Conservation (phyloP, 1,140 invertebrate genomes). For the Gryllus bimaculatus region DNA sequence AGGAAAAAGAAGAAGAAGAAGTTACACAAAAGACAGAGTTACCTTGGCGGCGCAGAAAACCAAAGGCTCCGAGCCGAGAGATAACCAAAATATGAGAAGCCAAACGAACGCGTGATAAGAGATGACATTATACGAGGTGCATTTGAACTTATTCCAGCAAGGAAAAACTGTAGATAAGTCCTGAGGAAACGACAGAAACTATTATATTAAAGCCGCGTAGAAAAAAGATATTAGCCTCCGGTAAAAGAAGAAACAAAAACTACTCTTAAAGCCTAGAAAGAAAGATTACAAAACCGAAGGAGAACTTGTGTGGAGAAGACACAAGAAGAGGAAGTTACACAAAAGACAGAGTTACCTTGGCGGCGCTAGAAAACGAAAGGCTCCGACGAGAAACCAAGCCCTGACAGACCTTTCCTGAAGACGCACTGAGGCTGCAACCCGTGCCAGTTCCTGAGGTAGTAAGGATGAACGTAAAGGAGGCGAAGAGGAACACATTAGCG, state of each 20-base stretch:
- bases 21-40: constrained; percentile 1
- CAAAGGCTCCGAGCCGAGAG: constrained; percentile 8
- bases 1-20: constrained; percentile 7
- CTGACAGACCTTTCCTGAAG: too few species aligned
- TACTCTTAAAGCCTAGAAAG: constrained; percentile 17
- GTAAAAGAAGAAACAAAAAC: too few species aligned
- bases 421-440: background rate
- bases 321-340: background rate
- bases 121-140: too few species aligned
- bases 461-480: constrained; percentile 23
- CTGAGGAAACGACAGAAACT: constrained; percentile 24
- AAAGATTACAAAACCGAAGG: constrained; percentile 14
- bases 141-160: constrained; percentile 11
- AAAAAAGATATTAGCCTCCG: rapidly evolving
- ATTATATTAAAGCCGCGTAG: constrained; percentile 28
- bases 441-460: background rate
- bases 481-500: too few species aligned
- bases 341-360: constrained; percentile 11
- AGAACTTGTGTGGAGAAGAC: constrained; percentile 7
- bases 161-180: constrained; percentile 27
- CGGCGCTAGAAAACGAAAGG: constrained; percentile 1
- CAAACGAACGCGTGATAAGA: background rate
- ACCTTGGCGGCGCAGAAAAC: constrained; percentile 14
- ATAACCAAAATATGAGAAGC: background rate
- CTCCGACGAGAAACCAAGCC: too few species aligned